A percentile compares a stretch with the other conserved stretches of the same genome.
phyloP scores from a whole-genome alignment of 1,140 invertebrate species.

The Papilio machaon region DNA sequence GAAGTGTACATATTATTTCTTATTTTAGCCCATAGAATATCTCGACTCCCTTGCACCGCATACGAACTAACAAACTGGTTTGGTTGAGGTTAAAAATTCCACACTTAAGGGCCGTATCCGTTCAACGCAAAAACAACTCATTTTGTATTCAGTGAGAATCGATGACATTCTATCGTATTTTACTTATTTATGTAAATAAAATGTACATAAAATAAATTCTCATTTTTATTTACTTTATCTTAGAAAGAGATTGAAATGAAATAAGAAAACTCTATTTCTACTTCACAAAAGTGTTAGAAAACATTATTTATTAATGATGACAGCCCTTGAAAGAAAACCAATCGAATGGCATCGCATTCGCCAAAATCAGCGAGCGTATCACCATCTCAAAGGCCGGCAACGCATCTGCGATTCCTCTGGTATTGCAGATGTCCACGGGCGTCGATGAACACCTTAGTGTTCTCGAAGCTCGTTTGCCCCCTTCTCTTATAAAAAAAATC shows the following conservation, averaged over 20 bases:
- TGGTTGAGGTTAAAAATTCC: not conserved
- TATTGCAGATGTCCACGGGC: too few relatives aligned
- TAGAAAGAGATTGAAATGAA: not conserved
- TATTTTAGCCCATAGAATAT: not conserved
- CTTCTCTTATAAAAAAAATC: too few relatives aligned
- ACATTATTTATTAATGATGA: too few relatives aligned
- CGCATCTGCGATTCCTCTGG: too few relatives aligned
- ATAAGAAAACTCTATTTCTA: not conserved
- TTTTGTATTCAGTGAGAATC: not conserved
- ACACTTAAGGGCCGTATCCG: not conserved
- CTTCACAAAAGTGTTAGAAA: too few relatives aligned
- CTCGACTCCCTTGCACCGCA: not conserved
- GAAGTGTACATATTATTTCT: not conserved
- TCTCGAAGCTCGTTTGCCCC: too few relatives aligned
- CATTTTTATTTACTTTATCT: not conserved
- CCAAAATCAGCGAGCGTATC: too few relatives aligned
- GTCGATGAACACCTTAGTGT: too few relatives aligned
- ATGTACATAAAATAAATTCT: not conserved
- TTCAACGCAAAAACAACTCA: not conserved
- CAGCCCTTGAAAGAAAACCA: too few relatives aligned
- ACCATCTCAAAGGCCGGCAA: too few relatives aligned
- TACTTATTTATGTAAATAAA: not conserved
- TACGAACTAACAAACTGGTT: constrained; percentile 1
- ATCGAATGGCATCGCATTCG: too few relatives aligned
- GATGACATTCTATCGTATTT: not conserved